These are phyloP conservation scores for Microcebus lehilahytsara DNA, from an alignment of 2,113 vertebrate species.

Conservation along the genomic window DNA sequence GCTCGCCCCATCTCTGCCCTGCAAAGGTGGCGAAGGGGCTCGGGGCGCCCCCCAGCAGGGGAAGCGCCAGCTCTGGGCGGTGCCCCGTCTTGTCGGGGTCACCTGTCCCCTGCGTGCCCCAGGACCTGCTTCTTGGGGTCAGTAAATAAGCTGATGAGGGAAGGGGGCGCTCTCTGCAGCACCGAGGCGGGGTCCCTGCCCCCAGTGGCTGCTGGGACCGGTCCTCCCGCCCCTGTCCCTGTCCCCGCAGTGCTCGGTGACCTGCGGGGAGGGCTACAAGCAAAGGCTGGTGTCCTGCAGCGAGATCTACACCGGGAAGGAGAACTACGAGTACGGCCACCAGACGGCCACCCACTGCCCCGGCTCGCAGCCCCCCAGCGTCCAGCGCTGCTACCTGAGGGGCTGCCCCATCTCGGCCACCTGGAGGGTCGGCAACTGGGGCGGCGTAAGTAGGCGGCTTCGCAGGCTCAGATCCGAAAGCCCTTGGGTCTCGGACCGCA, in stretches of 20 bases:
- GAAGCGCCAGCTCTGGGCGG: background rate
- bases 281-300: slow-evolving; percentile 96
- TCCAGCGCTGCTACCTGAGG: slow-evolving; percentile 88
- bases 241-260: slow-evolving; percentile 91
- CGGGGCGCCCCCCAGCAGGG: fast-evolving
- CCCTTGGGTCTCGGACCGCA: no score
- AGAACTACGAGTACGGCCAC: slow-evolving; percentile 95
- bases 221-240: slow-evolving; percentile 34
- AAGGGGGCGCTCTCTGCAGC: background rate
- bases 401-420: slow-evolving; percentile 85
- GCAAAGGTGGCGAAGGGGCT: background rate
- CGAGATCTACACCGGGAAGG: slow-evolving; percentile 93
- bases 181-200: background rate
- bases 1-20: background rate
- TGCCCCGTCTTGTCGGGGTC: fast-evolving
- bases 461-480: fast-evolving
- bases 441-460: slow-evolving; percentile 86
- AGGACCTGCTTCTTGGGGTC: background rate
- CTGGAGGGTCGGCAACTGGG: slow-evolving; percentile 96
- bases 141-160: background rate
- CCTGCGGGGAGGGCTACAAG: slow-evolving; percentile 93
- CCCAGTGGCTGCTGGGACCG: background rate
- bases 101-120: background rate
- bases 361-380: slow-evolving; percentile 90
- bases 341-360: slow-evolving; percentile 92